Conservation (phyloP, 2,797 vertebrate species). For the Cyclopterus lumpus region DNA sequence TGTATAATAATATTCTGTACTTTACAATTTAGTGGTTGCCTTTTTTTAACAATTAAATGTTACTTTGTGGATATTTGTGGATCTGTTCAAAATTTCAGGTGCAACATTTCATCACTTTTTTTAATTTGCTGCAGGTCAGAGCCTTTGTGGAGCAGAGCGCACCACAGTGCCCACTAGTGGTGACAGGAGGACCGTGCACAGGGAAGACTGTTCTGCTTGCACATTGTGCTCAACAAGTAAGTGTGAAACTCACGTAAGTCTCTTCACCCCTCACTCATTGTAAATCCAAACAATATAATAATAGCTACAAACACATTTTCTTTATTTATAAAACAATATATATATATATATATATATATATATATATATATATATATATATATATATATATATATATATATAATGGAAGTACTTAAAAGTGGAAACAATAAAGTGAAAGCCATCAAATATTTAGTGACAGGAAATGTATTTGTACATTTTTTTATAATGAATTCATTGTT, state of each 20-base stretch:
- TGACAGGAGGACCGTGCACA: constrained; percentile 82
- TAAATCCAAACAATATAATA: not conserved
- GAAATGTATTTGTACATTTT: not conserved
- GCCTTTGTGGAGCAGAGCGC: constrained; percentile 74
- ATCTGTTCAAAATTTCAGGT: not conserved
- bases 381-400: too few relatives aligned
- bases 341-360: too few relatives aligned
- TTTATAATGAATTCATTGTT: not conserved
- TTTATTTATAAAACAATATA: not conserved
- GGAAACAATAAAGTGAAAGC: not conserved
- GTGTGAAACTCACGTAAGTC: not conserved
- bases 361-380: too few relatives aligned
- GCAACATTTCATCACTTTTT: not conserved
- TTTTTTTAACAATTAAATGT: not conserved
- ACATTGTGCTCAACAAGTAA: constrained; percentile 82
- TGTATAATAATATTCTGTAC: not conserved
- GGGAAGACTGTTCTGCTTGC: constrained; percentile 86
- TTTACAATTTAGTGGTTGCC: not conserved
- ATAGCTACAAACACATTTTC: not conserved
- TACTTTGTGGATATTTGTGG: not conserved
- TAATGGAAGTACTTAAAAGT: not conserved
- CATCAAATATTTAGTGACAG: not conserved
- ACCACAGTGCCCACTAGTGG: constrained; percentile 75
- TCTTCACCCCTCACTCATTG: not conserved
- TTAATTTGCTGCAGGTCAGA: constrained; percentile 62